Evolutionary conservation across 2,888 invertebrate species (phyloP).

Genomic region (Hermodice carunculata): DNA sequence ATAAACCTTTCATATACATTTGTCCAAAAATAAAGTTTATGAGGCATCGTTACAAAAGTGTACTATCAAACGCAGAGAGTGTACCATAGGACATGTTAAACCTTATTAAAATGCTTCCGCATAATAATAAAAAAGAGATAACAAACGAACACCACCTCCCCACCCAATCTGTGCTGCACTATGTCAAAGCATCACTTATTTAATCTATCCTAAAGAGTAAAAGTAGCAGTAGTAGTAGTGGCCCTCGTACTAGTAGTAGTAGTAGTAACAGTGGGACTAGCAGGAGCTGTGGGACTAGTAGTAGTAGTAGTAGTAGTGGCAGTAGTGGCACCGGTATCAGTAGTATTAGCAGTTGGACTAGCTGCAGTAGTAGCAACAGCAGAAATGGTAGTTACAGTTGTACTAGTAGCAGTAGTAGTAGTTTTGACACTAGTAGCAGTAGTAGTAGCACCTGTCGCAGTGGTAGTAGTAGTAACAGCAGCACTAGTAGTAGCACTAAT

Average conservation of each 20-base stretch:
- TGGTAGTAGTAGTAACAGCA: background rate
- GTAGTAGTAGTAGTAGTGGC: background rate
- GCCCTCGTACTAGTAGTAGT: background rate
- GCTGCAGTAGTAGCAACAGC: background rate
- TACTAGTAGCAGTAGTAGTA: slow-evolving; percentile 1
- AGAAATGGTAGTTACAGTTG: slow-evolving; percentile 1
- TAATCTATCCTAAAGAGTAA: too few relatives aligned
- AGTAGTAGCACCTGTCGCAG: background rate
- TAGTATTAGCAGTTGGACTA: background rate
- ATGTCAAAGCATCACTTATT: too few relatives aligned
- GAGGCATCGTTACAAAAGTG: too few relatives aligned
- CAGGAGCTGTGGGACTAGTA: background rate
- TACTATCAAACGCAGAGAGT: too few relatives aligned
- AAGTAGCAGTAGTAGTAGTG: background rate
- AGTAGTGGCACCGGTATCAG: background rate
- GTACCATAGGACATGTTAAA: too few relatives aligned
- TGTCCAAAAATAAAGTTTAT: too few relatives aligned
- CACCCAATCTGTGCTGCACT: too few relatives aligned
- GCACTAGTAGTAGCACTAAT: background rate
- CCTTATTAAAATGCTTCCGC: too few relatives aligned
- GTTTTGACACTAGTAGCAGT: background rate
- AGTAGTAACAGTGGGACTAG: background rate
- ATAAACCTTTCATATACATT: too few relatives aligned
- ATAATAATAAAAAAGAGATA: too few relatives aligned
- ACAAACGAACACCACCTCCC: too few relatives aligned